Evolutionary conservation across 2,113 vertebrate genomes (phyloP), one percentile per base, ranked within the genome.

Genomic region (Poicephalus meyeri): DNA sequence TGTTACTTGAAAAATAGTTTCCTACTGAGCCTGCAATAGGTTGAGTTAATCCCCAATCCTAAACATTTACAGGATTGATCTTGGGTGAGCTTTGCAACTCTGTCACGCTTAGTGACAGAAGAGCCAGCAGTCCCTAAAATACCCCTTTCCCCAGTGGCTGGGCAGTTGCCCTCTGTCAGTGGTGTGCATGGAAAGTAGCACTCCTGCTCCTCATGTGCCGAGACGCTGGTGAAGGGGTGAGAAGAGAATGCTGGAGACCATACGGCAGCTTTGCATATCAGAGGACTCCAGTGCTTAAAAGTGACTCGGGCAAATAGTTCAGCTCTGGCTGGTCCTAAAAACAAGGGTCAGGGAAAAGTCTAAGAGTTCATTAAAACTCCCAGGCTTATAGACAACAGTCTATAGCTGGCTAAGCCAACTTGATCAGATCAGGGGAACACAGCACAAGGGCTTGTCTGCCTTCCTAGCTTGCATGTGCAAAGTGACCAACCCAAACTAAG

Each of bases 81-180:
- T 89, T 96, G 88, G 82, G 82, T 96, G 86, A 90, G 85, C 74
- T 96, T 69, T 76, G 56, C 61, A 76, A 19, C 58, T 88, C 68
- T 73, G 71, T 90, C 74, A 49, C 0, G 2, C 18, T 61, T 31
- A 37, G 29, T 16, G 70, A 72, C 47, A 64, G 42, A 91, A 41
- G 28, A 91, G 72, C 49, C 72, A 91, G 10, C 29, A 69, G 46
- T 28, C 44, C 69, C 76, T 47, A 65, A 82, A 90, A 83, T 26
- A 47, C 31, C 64, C 44, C 24, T 74, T 77, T 3, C 26, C n/a
- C 6, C 11, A 4, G 0, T 24, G 44, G 0, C 76, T 47, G 58
- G 39, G 83, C 76, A 82, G 50, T 64, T 47, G 17, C 33, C 47
- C 39, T 71, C 70, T 2, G 0, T 35, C 37, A 3, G 37, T 37